A percentile compares a stretch with the other conserved stretches of the same genome.
Conservation (phyloP, 2,797 vertebrate genomes). For the Tapera naevia region DNA sequence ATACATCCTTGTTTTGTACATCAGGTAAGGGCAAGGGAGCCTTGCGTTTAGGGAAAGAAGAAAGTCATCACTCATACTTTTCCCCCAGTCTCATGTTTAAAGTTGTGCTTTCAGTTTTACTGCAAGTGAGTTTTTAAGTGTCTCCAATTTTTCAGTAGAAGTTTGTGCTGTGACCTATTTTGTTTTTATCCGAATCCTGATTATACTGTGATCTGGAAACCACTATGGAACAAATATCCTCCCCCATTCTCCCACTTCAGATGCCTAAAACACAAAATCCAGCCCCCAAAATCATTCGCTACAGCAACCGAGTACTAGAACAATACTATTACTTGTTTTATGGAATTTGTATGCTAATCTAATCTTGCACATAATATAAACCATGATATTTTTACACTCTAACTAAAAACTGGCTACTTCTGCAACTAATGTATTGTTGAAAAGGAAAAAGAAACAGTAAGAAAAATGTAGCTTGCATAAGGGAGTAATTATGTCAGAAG, state of each 20-base stretch:
- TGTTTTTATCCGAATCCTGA: background rate
- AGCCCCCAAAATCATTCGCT: background rate
- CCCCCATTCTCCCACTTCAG: background rate
- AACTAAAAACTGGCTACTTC: background rate
- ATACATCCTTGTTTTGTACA: background rate
- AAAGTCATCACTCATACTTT: background rate
- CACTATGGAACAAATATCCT: conserved; percentile 16
- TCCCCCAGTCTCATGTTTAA: background rate
- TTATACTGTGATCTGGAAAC: background rate
- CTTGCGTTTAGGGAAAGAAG: accelerated
- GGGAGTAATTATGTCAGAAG: background rate
- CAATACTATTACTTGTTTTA: conserved; percentile 30
- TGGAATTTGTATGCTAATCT: conserved; percentile 6
- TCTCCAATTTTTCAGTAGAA: background rate
- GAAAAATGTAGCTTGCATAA: background rate
- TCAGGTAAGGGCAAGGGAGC: background rate
- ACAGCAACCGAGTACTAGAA: background rate
- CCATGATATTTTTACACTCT: background rate
- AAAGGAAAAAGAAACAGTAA: background rate
- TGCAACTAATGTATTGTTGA: background rate
- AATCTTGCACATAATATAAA: conserved; percentile 8
- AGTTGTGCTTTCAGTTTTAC: background rate
- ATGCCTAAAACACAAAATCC: conserved; percentile 9
- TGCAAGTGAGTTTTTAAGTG: background rate
- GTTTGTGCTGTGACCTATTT: background rate